Evolutionary conservation across 1,140 invertebrate species (phyloP), one percentile per base, ranked within the genome.

Genomic region (Ridgeia piscesae): DNA sequence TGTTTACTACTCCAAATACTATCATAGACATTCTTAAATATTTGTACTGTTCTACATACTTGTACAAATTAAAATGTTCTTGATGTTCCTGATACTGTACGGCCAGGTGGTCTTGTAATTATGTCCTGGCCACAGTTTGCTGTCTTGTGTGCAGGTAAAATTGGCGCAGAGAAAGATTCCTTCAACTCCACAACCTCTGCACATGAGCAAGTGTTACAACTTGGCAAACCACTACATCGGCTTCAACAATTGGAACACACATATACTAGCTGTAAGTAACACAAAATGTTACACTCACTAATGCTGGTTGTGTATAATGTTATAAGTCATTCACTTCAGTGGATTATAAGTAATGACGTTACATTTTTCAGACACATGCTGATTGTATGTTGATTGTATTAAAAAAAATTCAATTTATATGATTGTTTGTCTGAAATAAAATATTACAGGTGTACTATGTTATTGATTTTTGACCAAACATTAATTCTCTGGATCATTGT

Each of bases 141-240:
- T 14, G 58, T 14, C 58, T 77, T 77, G 0, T 31, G 27, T 77
- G 0, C 58, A 77, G 58, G 58, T 77, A 2, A 77, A 21, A 31
- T 21, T 77, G 58, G 58, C 58, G 27, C 58, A 77, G 58, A 77
- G 58, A 31, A 77, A 77, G 17, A 31, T 31, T 77, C 58, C 27
- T 21, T 77, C 58, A 8, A 77, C 34, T 50, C 91, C 48, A 35
- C 91, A 92, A 11, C 34, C 88, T 34, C 91, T 95, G 31, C 93
- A 94, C 35, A 91, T 94, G 21, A 92, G 91, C 33, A 95, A 94
- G 92, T 95, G 95, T 93, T 93, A 94, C 91, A 94, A 95, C 48
- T 90, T 95, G n/a, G 94, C 94, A n/a, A 95, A 94, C 90, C 93
- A 94, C 89, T 95, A 94, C 89, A 92, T 95, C 8, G 95, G 95